A percentile compares a stretch with the other conserved stretches of the same genome.
Evolutionary conservation across 2,888 invertebrate species (phyloP).

Genomic region (Caenorhabditis macrosperma): DNA sequence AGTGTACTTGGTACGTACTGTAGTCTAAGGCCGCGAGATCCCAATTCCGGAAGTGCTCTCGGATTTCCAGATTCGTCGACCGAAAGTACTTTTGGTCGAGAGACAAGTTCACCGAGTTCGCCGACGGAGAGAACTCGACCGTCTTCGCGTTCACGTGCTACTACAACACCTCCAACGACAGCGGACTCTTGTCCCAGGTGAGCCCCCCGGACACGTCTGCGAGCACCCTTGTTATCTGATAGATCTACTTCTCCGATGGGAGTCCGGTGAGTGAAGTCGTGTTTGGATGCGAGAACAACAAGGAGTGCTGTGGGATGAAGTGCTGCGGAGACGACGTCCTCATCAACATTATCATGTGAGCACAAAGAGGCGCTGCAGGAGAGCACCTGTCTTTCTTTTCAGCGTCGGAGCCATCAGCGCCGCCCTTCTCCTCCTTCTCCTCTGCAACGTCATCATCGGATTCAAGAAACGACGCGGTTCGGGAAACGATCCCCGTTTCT

Average conservation of each 20-base stretch:
- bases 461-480: conserved; percentile 57
- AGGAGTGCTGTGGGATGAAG: conserved; percentile 59
- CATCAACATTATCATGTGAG: conserved; percentile 56
- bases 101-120: conserved; percentile 18
- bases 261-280: conserved; percentile 17
- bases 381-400: conserved; percentile 22
- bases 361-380: neutral
- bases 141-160: conserved; percentile 29
- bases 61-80: conserved; percentile 53
- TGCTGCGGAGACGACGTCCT: conserved; percentile 61
- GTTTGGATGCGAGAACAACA: conserved; percentile 52
- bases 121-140: conserved; percentile 24
- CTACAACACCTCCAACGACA: conserved; percentile 30
- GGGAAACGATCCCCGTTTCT: neutral
- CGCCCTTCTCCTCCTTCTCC: conserved; percentile 50
- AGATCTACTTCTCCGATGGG: conserved; percentile 45
- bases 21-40: no score
- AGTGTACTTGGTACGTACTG: conserved; percentile 24
- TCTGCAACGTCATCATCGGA: conserved; percentile 60
- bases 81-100: conserved; percentile 42
- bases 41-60: neutral
- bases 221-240: neutral
- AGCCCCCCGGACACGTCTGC: neutral
- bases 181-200: conserved; percentile 30
- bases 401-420: conserved; percentile 56